Evolutionary conservation across 1,140 invertebrate genomes (phyloP).

Genomic region (Rhizoglyphus robini): DNA sequence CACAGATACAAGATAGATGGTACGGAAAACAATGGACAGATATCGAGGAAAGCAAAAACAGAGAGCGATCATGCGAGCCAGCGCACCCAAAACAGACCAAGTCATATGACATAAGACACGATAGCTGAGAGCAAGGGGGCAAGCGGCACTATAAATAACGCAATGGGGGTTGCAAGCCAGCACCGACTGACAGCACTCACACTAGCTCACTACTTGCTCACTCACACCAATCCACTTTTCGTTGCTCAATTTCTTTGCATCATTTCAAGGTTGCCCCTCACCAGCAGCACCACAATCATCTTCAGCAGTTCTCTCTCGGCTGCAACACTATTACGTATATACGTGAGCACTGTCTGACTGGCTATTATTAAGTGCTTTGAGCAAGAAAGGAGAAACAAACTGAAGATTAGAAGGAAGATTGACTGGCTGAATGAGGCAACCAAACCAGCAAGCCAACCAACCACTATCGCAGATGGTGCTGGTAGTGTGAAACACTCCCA

Average conservation of each 20-base stretch:
- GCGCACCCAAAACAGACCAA: neutral
- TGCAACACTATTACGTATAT: no score
- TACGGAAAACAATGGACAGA: neutral
- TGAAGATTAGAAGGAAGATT: no score
- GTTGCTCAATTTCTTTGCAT: slow-evolving; percentile 1
- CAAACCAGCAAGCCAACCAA: no score
- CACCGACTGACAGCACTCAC: neutral
- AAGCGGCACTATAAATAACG: slow-evolving; percentile 2
- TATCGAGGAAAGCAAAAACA: neutral
- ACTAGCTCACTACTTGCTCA: neutral
- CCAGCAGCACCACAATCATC: no score
- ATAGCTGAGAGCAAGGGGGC: neutral
- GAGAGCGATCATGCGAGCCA: neutral
- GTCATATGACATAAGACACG: slow-evolving; percentile 12
- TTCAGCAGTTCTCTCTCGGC: no score
- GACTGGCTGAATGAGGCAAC: no score
- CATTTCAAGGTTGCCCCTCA: neutral
- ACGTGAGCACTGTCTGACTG: no score
- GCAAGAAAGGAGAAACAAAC: no score
- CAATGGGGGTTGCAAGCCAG: neutral
- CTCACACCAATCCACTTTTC: neutral
- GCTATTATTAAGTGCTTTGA: no score
- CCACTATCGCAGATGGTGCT: no score
- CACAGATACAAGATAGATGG: neutral
- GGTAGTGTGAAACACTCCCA: no score